A percentile compares a stretch with the other conserved stretches of the same genome.
Evolutionary conservation across 2,113 vertebrate genomes (phyloP).

Genomic region (Scophthalmus maximus): DNA sequence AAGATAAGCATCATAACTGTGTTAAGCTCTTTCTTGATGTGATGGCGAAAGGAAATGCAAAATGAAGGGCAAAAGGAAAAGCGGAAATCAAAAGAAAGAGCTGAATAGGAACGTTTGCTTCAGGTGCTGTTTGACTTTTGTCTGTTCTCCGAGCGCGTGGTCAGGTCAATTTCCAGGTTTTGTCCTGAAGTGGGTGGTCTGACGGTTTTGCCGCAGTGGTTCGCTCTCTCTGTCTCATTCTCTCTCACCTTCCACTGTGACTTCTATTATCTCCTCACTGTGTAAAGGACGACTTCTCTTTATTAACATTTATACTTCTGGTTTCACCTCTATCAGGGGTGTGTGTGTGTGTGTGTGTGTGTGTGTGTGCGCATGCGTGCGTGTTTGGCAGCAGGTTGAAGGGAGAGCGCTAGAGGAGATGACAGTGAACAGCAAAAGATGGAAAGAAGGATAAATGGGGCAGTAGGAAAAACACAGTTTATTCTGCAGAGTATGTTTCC

Average conservation of each 20-base stretch:
- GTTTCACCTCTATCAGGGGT: constrained; percentile 3
- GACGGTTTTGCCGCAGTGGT: background rate
- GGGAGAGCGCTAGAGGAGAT: constrained; percentile 48
- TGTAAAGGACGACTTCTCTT: constrained; percentile 3
- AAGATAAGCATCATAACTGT: background rate
- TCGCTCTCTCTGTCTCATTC: background rate
- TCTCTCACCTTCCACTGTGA: constrained; percentile 16
- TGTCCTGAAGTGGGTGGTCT: background rate
- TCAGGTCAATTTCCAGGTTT: constrained; percentile 1
- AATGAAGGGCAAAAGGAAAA: background rate
- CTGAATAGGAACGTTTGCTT: background rate
- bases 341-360: constrained; percentile 9
- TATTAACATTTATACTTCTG: constrained; percentile 31
- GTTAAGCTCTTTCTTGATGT: constrained; percentile 3
- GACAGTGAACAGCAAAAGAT: constrained; percentile 65
- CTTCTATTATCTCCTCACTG: constrained; percentile 17
- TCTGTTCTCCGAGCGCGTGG: background rate
- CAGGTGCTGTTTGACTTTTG: background rate
- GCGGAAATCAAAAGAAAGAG: background rate
- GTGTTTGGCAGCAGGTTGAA: constrained; percentile 53
- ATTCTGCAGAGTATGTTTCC: constrained; percentile 49
- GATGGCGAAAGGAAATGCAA: constrained; percentile 1
- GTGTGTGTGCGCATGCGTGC: constrained; percentile 23
- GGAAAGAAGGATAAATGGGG: constrained; percentile 41
- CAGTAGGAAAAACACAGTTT: constrained; percentile 60